Conservation (phyloP, 2,888 invertebrate species). For the Hyppa rectilinea region DNA sequence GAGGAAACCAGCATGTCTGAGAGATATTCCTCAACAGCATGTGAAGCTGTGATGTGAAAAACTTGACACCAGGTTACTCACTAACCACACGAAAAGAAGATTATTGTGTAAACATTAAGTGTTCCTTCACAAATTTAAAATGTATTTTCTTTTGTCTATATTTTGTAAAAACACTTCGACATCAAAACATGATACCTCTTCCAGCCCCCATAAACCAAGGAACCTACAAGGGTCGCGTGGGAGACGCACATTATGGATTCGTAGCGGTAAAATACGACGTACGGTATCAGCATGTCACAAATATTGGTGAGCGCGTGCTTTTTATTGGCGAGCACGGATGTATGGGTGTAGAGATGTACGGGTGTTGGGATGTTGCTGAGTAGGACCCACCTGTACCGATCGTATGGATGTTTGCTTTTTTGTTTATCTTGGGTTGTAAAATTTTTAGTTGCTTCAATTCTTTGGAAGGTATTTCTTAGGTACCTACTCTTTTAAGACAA, state of each 20-base stretch:
- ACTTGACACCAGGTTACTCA: too few species aligned
- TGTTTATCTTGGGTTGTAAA: constrained; percentile 45
- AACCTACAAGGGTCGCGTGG: constrained; percentile 72
- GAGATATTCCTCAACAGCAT: too few species aligned
- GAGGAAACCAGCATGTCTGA: too few species aligned
- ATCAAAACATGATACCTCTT: constrained; percentile 40
- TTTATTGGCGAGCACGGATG: constrained; percentile 74
- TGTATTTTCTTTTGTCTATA: too few species aligned
- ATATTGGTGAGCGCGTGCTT: constrained; percentile 81
- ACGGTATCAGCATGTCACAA: constrained; percentile 81
- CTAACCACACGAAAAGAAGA: too few species aligned
- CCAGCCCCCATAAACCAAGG: constrained; percentile 54
- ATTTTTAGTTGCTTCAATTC: constrained; percentile 14
- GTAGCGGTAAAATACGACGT: constrained; percentile 79
- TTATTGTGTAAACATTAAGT: too few species aligned
- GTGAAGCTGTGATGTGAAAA: too few species aligned
- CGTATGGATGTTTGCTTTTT: constrained; percentile 65
- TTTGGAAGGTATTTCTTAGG: not conserved
- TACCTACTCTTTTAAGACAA: too few species aligned
- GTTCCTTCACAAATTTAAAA: too few species aligned
- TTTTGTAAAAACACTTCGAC: not conserved
- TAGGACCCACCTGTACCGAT: constrained; percentile 70
- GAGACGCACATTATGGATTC: constrained; percentile 80
- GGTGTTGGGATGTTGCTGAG: constrained; percentile 66
- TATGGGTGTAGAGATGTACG: constrained; percentile 34